These are phyloP conservation scores for Dicroscelio sp. DNA, from an alignment of 2,888 invertebrate species.

Conservation along the genomic window DNA sequence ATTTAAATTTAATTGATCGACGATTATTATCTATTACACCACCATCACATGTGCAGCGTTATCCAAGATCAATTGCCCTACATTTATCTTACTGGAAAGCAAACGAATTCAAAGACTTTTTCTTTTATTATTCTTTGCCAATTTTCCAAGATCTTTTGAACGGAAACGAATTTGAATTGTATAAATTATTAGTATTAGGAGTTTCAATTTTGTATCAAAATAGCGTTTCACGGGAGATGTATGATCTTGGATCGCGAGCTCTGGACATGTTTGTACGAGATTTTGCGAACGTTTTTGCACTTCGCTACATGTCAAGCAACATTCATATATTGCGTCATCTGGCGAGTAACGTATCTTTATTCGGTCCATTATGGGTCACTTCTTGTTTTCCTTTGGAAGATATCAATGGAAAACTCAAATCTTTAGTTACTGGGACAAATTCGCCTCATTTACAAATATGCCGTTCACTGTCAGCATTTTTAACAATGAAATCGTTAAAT, in stretches of 20 bases:
- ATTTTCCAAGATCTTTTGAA: not conserved
- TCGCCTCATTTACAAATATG: not conserved
- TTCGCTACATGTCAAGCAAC: too few relatives aligned
- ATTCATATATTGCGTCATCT: not conserved
- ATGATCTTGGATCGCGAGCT: not conserved
- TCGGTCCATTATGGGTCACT: not conserved
- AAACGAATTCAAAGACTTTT: not conserved
- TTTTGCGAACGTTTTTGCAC: not conserved
- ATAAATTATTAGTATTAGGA: not conserved
- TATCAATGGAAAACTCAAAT: too few relatives aligned
- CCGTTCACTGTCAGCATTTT: not conserved
- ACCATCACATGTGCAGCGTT: not conserved
- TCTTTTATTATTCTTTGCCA: not conserved
- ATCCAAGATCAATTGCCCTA: not conserved
- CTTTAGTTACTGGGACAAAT: not conserved
- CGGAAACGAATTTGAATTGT: not conserved
- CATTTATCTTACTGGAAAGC: not conserved
- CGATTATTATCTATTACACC: not conserved
- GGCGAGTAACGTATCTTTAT: not conserved
- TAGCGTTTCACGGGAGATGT: not conserved
- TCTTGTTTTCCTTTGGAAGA: not conserved
- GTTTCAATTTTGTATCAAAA: not conserved
- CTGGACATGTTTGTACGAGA: not conserved
- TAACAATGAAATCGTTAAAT: not conserved
- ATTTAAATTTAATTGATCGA: not conserved